Percentiles rank a stretch among this genome's conserved stretches.
Evolutionary conservation across 30 jellyfish, hydroid and myxozoan genomes (phyloP).

Genomic region (Hydractinia echinata): DNA sequence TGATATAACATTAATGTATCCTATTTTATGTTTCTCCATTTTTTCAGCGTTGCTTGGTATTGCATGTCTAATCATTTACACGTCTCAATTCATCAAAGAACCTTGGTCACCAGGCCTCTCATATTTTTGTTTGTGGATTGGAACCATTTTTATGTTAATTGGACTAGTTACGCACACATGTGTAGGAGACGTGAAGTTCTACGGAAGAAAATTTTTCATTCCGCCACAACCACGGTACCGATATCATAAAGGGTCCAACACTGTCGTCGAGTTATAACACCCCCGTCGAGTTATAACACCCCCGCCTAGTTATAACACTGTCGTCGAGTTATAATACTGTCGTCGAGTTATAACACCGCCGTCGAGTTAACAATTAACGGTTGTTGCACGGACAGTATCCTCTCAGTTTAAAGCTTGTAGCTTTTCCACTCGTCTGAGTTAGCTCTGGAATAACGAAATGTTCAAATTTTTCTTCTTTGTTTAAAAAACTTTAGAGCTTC

Average conservation of each 20-base stretch:
- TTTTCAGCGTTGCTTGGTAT: not conserved
- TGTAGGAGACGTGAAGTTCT: constrained; percentile 23
- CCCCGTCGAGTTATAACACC: not conserved
- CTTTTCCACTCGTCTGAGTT: too few relatives aligned
- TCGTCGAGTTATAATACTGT: not conserved
- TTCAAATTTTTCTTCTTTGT: not conserved
- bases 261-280: not conserved
- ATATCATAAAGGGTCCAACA: not conserved
- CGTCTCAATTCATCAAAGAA: not conserved
- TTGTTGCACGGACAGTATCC: too few relatives aligned
- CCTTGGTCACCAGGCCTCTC: constrained; percentile 36
- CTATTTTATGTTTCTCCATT: not conserved
- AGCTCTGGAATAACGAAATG: too few relatives aligned
- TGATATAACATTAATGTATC: not conserved
- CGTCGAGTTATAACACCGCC: not conserved
- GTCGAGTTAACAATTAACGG: too few relatives aligned
- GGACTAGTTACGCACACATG: constrained; percentile 17
- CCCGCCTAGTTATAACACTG: not conserved
- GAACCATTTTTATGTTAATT: not conserved
- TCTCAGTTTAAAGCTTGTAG: too few relatives aligned
- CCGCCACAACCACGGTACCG: constrained; percentile 6
- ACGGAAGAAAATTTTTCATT: constrained; percentile 15
- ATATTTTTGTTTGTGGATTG: constrained; percentile 8
- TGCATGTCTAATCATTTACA: not conserved
- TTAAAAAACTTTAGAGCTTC: constrained; percentile 3